phyloP scores from a whole-genome alignment of 2,888 invertebrate species.

The Tenthredo notha region DNA sequence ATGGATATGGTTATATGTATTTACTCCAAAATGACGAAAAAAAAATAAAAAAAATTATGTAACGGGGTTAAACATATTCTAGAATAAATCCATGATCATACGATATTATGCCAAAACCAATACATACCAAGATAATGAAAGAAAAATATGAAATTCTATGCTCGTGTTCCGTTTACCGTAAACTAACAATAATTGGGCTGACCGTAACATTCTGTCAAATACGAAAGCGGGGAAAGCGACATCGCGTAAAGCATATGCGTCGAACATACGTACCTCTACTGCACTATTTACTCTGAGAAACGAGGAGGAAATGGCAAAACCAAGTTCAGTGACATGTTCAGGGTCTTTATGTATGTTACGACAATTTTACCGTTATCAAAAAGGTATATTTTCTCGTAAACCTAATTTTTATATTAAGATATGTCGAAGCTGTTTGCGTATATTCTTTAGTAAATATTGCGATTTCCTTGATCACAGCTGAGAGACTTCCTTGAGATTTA shows the following conservation, averaged over 20 bases:
- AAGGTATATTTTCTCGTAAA: background rate
- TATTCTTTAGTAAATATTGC: background rate
- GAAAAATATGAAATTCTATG: background rate
- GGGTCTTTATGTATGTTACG: background rate
- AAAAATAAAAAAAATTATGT: background rate
- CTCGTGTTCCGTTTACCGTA: background rate
- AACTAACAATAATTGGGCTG: constrained; percentile 15
- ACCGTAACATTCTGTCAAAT: constrained; percentile 1
- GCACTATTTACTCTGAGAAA: constrained; percentile 7
- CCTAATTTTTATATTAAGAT: background rate
- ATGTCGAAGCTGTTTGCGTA: background rate
- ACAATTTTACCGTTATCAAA: background rate
- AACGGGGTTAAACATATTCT: background rate
- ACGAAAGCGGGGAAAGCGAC: constrained; percentile 42
- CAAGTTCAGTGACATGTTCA: background rate
- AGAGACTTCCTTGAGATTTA: background rate
- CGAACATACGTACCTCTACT: background rate
- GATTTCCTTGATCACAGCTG: background rate
- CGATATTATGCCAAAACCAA: background rate
- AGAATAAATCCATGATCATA: background rate
- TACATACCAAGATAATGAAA: background rate
- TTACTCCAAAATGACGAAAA: background rate
- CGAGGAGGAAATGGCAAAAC: background rate
- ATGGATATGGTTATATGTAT: too few relatives aligned
- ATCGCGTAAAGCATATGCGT: background rate